Evolutionary conservation across 2,797 vertebrate genomes (phyloP), one percentile per base, ranked within the genome.

Genomic region (Gymnothorax reevesii): DNA sequence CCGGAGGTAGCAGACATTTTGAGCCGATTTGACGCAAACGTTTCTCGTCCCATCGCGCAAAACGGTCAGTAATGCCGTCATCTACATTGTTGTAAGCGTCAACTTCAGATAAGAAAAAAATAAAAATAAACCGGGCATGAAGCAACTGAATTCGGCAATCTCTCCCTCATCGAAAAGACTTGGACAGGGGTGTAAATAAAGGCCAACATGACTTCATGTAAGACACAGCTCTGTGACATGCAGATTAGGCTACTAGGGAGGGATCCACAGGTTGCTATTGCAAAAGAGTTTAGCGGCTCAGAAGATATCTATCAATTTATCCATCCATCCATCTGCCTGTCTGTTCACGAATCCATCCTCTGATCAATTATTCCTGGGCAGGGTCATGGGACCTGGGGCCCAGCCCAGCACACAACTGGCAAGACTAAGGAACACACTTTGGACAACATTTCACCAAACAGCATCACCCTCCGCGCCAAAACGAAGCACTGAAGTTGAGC

Each of bases 11-110:
- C 82, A 87, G 77, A 84, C 75, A 84, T 92, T 90, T 91, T 88
- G 83, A 90, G 71, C 85, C 71, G 85, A 71, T 82, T 86, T 75
- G 79, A 86, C 82, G 64, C 69, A 88, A 84, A 88, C 85, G 85
- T 90, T 89, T 87, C 92, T 91, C 90, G 89, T 8, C 66, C n/a
- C n/a, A 92, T 89, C 91, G 90, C 87, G 91, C 88, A 89, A 82
- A 91, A 62, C 90, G 82, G 25, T 59, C 10, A 62, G 20, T 17
- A 49, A 20, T 52, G 83, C 60, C 54, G 75, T 42, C 49, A 42
- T 20, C 33, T 0, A 0, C 71, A 75, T 49, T 75, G 27, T 27
- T 49, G 8, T 12, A 13, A 73, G 69, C 2, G 15, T 17, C 12
- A 69, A 25, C 33, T 75, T 75, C 69, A 25, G 33, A 42, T 42